phyloP scores from a whole-genome alignment of 2,113 vertebrate genomes.

The Muscicapa adusta region DNA sequence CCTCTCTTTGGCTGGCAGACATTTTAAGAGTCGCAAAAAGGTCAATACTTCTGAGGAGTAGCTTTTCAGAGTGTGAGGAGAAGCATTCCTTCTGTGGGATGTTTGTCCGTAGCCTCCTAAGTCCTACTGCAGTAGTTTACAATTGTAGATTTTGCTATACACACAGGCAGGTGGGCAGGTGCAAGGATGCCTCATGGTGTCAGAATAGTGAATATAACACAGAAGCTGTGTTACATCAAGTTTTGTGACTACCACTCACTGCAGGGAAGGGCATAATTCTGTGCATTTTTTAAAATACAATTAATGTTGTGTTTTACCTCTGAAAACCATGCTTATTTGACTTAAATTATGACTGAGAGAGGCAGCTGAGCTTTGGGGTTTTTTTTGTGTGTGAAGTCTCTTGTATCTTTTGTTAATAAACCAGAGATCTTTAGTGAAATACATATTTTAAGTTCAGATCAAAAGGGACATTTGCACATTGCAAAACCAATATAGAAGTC shows the following conservation, averaged over 20 bases:
- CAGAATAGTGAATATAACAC: not conserved
- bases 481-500: not conserved
- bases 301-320: not conserved
- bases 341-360: not conserved
- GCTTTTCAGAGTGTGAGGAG: not conserved
- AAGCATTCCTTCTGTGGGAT: not conserved
- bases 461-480: not conserved
- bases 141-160: not conserved
- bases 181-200: not conserved
- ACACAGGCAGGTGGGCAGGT: not conserved
- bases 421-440: not conserved
- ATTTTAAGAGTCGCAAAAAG: conserved; percentile 52
- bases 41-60: conserved; percentile 37
- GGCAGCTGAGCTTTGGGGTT: not conserved
- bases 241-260: not conserved
- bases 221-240: not conserved
- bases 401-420: not conserved
- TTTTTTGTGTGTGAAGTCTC: not conserved
- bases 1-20: conserved; percentile 33
- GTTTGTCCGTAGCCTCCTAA: not conserved
- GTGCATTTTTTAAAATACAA: not conserved
- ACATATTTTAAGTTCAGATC: not conserved
- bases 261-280: not conserved
- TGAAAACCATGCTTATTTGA: not conserved
- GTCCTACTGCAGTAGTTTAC: not conserved